Percentiles rank a stretch among this genome's conserved stretches.
These are phyloP conservation scores for Listrodromus nycthemerus DNA, from an alignment of 2,888 invertebrate genomes.

Conservation along the genomic window DNA sequence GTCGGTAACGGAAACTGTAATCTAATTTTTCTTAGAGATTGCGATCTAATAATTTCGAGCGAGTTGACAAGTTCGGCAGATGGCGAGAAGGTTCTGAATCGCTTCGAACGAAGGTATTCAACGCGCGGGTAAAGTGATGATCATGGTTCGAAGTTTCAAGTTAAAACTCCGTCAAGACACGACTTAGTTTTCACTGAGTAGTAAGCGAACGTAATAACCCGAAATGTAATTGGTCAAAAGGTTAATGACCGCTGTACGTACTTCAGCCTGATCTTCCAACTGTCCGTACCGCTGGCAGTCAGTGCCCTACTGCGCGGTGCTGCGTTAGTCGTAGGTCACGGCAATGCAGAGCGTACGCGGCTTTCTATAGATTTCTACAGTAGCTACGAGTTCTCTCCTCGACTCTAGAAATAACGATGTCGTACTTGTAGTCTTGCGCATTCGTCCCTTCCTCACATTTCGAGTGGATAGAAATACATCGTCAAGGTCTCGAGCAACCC, in stretches of 20 bases:
- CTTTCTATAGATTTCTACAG: slow-evolving; percentile 44
- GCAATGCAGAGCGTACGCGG: slow-evolving; percentile 32
- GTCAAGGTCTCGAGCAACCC: slow-evolving; percentile 33
- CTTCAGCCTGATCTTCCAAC: background rate
- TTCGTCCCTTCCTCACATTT: slow-evolving; percentile 30
- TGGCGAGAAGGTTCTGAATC: background rate
- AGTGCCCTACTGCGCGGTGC: background rate
- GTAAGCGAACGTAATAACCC: background rate
- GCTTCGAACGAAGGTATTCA: background rate
- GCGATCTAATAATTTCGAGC: no score
- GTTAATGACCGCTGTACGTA: background rate
- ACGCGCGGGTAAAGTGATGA: background rate
- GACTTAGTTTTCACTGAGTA: background rate
- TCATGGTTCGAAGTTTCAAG: background rate
- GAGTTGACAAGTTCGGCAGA: background rate
- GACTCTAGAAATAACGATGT: slow-evolving; percentile 47
- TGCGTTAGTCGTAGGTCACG: slow-evolving; percentile 44
- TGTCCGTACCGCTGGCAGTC: slow-evolving; percentile 1
- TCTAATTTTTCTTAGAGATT: no score
- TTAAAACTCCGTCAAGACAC: background rate
- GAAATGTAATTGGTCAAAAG: background rate
- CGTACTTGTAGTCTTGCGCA: slow-evolving; percentile 34
- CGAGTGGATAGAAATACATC: slow-evolving; percentile 44
- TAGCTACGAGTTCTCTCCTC: slow-evolving; percentile 16
- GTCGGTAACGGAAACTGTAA: no score